A percentile compares a stretch with the other conserved stretches of the same genome.
Conservation (phyloP, 2,113 vertebrate species). For the Xenotilapia caudafasciata region DNA sequence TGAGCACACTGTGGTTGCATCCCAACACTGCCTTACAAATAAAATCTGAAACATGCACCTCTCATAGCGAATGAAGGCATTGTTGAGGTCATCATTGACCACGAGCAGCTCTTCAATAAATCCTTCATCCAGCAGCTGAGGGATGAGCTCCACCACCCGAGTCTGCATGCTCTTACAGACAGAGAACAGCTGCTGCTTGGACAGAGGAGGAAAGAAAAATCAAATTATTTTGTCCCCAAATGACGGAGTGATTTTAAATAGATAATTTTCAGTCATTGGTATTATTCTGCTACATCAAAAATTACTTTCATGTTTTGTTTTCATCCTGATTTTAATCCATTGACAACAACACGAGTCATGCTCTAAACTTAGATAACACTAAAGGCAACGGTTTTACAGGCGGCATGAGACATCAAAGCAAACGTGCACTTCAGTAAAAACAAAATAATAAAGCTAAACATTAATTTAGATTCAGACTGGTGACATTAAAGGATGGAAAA, state of each 20-base stretch:
- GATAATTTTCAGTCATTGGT: background rate
- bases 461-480: background rate
- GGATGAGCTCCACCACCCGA: conserved; percentile 90
- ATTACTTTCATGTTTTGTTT: background rate
- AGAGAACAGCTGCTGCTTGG: conserved; percentile 70
- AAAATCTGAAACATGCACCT: conserved; percentile 43
- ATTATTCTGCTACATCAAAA: background rate
- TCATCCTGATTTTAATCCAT: background rate
- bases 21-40: background rate
- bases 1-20: background rate
- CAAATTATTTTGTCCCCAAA: accelerated
- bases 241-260: background rate
- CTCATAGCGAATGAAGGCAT: conserved; percentile 88
- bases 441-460: background rate
- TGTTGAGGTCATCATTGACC: conserved; percentile 95
- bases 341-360: background rate
- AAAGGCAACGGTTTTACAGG: background rate
- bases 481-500: background rate
- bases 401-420: background rate
- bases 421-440: background rate
- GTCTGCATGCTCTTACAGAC: conserved; percentile 90
- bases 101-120: conserved; percentile 87
- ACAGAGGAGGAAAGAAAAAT: background rate
- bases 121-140: conserved; percentile 80
- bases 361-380: background rate